Evolutionary conservation across 2,113 vertebrate species (phyloP), one percentile per base, ranked within the genome.

Genomic region (Colinus virginianus): DNA sequence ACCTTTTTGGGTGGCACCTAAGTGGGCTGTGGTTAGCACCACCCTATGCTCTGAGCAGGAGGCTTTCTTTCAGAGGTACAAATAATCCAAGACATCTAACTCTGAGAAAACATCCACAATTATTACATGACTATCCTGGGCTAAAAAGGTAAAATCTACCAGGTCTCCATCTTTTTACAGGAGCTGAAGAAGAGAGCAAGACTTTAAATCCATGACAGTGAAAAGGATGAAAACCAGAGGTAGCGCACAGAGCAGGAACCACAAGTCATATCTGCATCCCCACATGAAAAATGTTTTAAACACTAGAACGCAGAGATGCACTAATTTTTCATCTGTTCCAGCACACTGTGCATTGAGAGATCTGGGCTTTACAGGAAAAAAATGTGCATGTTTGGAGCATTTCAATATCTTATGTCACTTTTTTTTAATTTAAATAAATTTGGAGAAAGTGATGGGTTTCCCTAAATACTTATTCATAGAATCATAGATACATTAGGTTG

Each of bases 21-120:
- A 0, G 0, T 7, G 49, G 36, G 32, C 59, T 63, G 21, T 5
- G 2, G 3, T 70, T 7, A 30, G 19, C 48, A 59, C 1, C 38
- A 45, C 6, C 1, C n/a, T 34, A 81, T 45, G 32, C 28, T 49
- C 53, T 32, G 28, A 20, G 42, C 21, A 71, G 59, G 13, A 32
- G 40, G 26, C 16, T 62, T 46, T 11, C 7, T 7, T 40, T 64
- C 49, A 34, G 7, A 4, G 46, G 19, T 43, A 42, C 0, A 3
- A 45, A 36, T 4, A 26, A 25, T 13, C 30, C 78, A 13, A 42
- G 7, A 34, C 34, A n/a, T 6, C 32, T 10, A 34, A 20, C 18
- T 16, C 72, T 71, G 36, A 48, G 56, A 53, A 42, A 56, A 66
- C 36, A 48, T 15, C 66, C 48, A 16, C 12, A 51, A 28, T 25